Evolutionary conservation across 2,888 invertebrate genomes (phyloP).

Genomic region (Amorpha juglandis): DNA sequence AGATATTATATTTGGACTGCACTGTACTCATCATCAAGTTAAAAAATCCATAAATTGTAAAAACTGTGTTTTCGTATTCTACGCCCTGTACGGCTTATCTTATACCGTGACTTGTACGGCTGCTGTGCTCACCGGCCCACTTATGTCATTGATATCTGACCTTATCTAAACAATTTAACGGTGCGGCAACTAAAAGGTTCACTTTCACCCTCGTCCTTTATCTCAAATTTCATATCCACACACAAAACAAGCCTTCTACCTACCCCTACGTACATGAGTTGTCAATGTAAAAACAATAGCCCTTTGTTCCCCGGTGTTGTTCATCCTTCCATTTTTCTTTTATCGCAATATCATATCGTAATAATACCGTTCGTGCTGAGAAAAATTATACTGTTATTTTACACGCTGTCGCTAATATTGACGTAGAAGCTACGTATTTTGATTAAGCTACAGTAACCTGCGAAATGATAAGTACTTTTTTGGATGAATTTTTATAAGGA

Average conservation of each 20-base stretch:
- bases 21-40: too few relatives aligned
- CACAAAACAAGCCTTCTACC: background rate
- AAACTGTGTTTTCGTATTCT: too few relatives aligned
- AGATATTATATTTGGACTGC: too few relatives aligned
- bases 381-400: background rate
- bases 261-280: background rate
- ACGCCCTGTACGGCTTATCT: background rate
- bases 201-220: background rate
- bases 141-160: background rate
- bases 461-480: too few relatives aligned
- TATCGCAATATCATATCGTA: background rate
- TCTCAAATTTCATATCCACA: constrained; percentile 13
- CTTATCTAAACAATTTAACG: background rate
- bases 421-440: background rate
- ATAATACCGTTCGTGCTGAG: background rate
- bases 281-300: constrained; percentile 3
- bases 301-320: background rate
- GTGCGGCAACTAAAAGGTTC: constrained; percentile 17
- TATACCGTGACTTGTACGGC: background rate
- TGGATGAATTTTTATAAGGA: too few relatives aligned
- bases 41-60: too few relatives aligned
- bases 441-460: too few relatives aligned
- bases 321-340: background rate
- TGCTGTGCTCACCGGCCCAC: too few relatives aligned
- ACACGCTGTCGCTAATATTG: background rate